These are phyloP conservation scores for Athetis lepigone DNA, from an alignment of 2,888 invertebrate species.

Conservation along the genomic window DNA sequence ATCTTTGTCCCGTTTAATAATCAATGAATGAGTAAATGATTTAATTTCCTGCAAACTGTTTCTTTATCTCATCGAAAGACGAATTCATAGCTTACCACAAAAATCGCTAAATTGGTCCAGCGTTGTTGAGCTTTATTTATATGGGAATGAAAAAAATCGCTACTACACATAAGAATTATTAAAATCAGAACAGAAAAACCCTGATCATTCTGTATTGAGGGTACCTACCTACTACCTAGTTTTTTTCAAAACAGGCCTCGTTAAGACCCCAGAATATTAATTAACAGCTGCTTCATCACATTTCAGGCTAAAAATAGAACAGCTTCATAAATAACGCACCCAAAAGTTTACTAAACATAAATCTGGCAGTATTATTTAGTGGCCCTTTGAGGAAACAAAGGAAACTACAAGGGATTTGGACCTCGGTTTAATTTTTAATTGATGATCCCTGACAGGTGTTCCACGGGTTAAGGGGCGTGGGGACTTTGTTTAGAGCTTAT, in stretches of 20 bases:
- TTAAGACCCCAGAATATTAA: conserved; percentile 7
- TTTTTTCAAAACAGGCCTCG: neutral
- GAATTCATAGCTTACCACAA: too few species aligned
- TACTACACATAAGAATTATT: neutral
- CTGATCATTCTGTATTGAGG: neutral
- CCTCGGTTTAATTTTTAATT: conserved; percentile 38
- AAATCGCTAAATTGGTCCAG: too few species aligned
- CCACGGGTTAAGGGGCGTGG: neutral
- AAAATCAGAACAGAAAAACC: neutral
- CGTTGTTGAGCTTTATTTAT: too few species aligned
- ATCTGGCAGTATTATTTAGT: conserved; percentile 36
- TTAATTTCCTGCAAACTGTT: too few species aligned
- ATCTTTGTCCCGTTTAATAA: too few species aligned
- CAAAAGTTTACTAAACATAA: conserved; percentile 35
- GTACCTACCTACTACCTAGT: neutral
- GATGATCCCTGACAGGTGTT: conserved; percentile 9
- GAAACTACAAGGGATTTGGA: conserved; percentile 19
- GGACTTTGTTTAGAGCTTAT: neutral
- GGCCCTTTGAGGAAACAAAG: conserved; percentile 32
- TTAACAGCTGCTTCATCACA: conserved; percentile 13
- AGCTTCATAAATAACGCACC: conserved; percentile 31
- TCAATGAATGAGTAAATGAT: too few species aligned
- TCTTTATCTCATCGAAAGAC: too few species aligned
- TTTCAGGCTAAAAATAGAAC: conserved; percentile 32
- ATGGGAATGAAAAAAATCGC: too few species aligned